phyloP scores from a whole-genome alignment of 2,113 vertebrate species.

The Oxygymnocypris stewartii region DNA sequence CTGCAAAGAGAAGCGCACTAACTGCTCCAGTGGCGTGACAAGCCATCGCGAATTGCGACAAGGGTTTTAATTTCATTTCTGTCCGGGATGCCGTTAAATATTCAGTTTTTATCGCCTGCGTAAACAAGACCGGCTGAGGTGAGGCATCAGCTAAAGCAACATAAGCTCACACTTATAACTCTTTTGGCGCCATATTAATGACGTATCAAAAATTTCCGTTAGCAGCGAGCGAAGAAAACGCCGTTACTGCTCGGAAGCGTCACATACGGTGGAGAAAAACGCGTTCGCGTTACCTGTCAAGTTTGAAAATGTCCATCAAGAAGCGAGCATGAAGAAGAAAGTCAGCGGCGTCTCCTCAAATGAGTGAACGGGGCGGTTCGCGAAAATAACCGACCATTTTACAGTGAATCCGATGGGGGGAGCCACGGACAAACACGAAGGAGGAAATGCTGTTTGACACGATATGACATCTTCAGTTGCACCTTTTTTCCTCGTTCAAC shows the following conservation, averaged over 20 bases:
- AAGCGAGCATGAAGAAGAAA: conserved; percentile 58
- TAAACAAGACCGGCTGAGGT: background rate
- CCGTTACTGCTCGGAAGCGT: background rate
- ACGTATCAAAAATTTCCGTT: conserved; percentile 95
- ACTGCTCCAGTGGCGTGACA: conserved; percentile 22
- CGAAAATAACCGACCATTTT: conserved; percentile 54
- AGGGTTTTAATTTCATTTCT: conserved; percentile 61
- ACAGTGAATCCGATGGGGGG: conserved; percentile 44
- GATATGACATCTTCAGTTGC: background rate
- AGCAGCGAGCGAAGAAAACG: conserved; percentile 76
- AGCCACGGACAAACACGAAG: conserved; percentile 30
- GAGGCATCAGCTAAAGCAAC: conserved; percentile 67
- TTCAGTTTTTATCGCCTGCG: background rate
- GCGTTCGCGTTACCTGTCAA: conserved; percentile 62
- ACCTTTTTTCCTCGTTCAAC: background rate
- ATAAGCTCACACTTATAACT: conserved; percentile 85
- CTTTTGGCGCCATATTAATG: conserved; percentile 99
- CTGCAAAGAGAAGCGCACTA: conserved; percentile 4
- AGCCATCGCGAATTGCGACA: conserved; percentile 57
- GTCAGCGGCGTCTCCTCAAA: conserved; percentile 51
- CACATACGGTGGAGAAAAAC: background rate
- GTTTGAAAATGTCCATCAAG: conserved; percentile 49
- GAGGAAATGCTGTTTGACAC: conserved; percentile 28
- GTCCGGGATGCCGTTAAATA: too few species aligned
- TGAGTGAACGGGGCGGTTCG: conserved; percentile 59